Evolutionary conservation across 2,888 invertebrate genomes (phyloP), one percentile per base, ranked within the genome.

Genomic region (Dryobota labecula): DNA sequence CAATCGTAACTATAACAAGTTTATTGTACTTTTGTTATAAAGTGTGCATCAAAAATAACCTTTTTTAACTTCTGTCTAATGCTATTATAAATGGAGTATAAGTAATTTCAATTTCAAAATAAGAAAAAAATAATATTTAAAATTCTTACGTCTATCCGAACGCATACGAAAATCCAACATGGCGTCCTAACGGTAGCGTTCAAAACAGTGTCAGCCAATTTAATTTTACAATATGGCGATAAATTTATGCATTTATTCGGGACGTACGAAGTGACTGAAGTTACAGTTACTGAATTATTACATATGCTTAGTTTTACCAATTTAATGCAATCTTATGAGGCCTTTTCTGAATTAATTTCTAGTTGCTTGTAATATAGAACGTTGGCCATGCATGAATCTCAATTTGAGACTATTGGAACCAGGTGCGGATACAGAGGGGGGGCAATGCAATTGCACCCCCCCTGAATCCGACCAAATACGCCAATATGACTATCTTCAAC

Each of bases 151-250:
- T 70, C 63, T 72, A 71, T 74, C 85, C 78, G 83, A 78, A 76
- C 81, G 56, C 53, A 70, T 66, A 68, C 65, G 45, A 54, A 74
- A 82, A 74, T 38, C 43, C 79, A 85, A 84, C 8, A 82, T 84
- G 86, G 84, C 76, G 56, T 1, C 53, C 74, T 84, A 84, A 85
- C 85, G 82, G 85, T 84, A 43, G 64, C 45, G 24, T 58, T 58
- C 60, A 53, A 77, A 85, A 84, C 66, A 85, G 77, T 84, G 82
- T 85, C 80, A 82, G 60, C 61, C 69, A 64, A 74, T 81, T 82
- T 77, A 72, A 72, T 76, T 83, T 78, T 64, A 69, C 78, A 74
- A 81, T 62, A 71, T 63, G 71, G 61, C 58, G 68, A 15, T 53
- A 38, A 49, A 27, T 30, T 63, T 36, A 83, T 84, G 64, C 49